These are phyloP conservation scores for Aix galericulata DNA, from an alignment of 2,113 vertebrate species.

Conservation along the genomic window DNA sequence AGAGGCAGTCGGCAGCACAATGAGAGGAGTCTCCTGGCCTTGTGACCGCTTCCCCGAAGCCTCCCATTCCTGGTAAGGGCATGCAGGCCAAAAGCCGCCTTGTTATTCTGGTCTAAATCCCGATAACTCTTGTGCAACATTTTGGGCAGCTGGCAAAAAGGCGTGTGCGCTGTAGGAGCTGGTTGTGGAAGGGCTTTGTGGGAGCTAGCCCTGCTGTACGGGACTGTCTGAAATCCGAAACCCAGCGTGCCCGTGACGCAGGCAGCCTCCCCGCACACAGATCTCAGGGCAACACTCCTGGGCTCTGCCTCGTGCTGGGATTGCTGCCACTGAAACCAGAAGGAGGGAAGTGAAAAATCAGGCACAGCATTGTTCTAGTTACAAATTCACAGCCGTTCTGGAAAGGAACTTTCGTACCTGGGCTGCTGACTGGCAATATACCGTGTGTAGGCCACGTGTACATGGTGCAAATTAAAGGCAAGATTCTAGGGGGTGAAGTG, in stretches of 20 bases:
- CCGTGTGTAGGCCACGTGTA: background rate
- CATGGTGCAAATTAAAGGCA: background rate
- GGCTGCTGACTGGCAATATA: background rate
- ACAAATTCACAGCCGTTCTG: background rate
- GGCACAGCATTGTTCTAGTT: background rate
- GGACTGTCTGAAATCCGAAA: background rate
- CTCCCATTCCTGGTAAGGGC: background rate
- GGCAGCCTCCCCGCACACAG: background rate
- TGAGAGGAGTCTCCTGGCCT: background rate
- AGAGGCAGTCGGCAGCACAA: background rate
- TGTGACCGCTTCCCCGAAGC: background rate
- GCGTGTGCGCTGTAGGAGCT: background rate
- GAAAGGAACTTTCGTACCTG: background rate
- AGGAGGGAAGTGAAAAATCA: background rate
- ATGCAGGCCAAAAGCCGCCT: background rate
- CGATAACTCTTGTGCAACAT: background rate
- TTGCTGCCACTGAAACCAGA: background rate
- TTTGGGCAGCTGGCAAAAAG: background rate
- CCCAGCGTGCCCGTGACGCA: background rate
- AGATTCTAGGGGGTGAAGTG: background rate
- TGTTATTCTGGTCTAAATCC: background rate
- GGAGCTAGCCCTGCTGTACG: background rate
- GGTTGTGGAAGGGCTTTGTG: background rate
- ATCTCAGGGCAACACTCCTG: background rate
- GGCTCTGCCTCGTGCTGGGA: fast-evolving